Conservation (phyloP, 2,113 vertebrate species). For the Clarias magur region DNA sequence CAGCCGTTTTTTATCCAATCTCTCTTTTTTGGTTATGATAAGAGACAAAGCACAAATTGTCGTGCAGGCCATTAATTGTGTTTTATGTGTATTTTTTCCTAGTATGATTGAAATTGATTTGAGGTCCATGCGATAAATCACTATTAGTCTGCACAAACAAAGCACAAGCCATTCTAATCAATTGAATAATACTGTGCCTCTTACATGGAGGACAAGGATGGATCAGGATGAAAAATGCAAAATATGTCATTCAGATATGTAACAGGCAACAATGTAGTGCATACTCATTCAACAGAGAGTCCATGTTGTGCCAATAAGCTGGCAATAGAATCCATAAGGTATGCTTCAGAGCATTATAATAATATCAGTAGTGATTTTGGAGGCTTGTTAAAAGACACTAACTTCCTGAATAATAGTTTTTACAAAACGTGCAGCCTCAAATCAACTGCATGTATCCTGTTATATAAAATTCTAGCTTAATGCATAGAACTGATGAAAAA, state of each 20-base stretch:
- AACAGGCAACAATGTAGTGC: slow-evolving; percentile 1
- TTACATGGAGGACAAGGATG: slow-evolving; percentile 38
- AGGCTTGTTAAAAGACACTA: background rate
- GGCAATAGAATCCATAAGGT: background rate
- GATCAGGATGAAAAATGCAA: slow-evolving; percentile 43
- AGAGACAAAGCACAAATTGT: slow-evolving; percentile 75
- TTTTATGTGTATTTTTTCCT: slow-evolving; percentile 51
- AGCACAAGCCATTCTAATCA: slow-evolving; percentile 53
- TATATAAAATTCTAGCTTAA: background rate
- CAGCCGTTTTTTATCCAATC: background rate
- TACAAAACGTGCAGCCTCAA: background rate
- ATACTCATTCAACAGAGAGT: slow-evolving; percentile 9
- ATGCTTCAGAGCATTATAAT: background rate
- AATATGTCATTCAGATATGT: slow-evolving; percentile 42
- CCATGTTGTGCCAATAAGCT: background rate
- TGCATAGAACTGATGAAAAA: background rate
- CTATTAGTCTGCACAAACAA: slow-evolving; percentile 55
- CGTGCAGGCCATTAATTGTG: slow-evolving; percentile 50
- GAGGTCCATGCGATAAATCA: slow-evolving; percentile 49
- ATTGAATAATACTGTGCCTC: slow-evolving; percentile 50
- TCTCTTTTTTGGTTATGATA: slow-evolving; percentile 67
- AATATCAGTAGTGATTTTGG: background rate
- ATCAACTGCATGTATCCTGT: background rate
- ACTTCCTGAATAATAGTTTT: background rate
- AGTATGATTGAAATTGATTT: slow-evolving; percentile 54